Conservation (phyloP, 2,888 invertebrate genomes). For the Shargacucullia verbasci region DNA sequence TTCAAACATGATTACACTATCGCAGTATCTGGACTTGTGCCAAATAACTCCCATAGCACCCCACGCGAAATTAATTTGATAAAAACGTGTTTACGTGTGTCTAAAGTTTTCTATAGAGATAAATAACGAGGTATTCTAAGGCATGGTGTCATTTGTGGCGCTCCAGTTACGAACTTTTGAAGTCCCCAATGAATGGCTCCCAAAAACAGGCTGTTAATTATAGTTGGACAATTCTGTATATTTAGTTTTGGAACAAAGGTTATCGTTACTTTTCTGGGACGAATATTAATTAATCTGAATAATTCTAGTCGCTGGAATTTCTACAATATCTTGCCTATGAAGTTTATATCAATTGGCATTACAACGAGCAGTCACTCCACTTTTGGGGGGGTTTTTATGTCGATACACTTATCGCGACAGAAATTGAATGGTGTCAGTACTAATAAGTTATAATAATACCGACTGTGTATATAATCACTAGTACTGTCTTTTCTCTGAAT, state of each 20-base stretch:
- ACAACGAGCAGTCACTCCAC: no score
- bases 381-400: no score
- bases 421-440: no score
- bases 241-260: conserved; percentile 9
- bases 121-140: conserved; percentile 9
- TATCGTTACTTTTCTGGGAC: conserved; percentile 12
- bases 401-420: no score
- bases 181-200: conserved; percentile 11
- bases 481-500: no score
- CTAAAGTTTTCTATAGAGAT: conserved; percentile 18
- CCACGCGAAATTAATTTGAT: conserved; percentile 40
- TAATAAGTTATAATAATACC: no score
- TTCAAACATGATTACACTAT: conserved; percentile 30
- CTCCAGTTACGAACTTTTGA: background rate
- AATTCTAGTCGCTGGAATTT: background rate
- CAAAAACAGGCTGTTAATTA: conserved; percentile 6
- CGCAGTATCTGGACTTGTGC: conserved; percentile 48
- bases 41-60: conserved; percentile 33
- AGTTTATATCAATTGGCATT: no score
- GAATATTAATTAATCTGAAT: conserved; percentile 4
- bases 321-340: background rate
- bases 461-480: no score
- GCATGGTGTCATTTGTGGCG: background rate
- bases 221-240: conserved; percentile 10
- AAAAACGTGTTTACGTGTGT: conserved; percentile 47